A percentile compares a stretch with the other conserved stretches of the same genome.
Conservation (phyloP, 2,797 vertebrate genomes). For the Coendou prehensilis region DNA sequence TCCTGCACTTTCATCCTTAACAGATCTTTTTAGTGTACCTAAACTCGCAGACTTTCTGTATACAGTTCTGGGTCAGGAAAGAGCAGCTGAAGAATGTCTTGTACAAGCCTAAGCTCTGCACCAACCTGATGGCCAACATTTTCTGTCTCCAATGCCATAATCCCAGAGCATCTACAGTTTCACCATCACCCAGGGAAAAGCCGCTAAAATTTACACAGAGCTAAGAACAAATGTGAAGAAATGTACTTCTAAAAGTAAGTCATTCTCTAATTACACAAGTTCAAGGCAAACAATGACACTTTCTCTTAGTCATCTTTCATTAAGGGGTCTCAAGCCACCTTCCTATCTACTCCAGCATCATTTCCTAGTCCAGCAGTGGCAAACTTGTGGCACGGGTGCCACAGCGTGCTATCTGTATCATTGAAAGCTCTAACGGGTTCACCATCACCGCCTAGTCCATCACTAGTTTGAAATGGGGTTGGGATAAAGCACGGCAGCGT, state of each 20-base stretch:
- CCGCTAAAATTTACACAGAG: not conserved
- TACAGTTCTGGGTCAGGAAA: not conserved
- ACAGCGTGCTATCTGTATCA: not conserved
- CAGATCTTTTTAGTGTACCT: not conserved
- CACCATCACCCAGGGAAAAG: not conserved
- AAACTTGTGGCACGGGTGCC: not conserved
- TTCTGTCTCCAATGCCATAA: not conserved
- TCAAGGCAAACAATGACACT: not conserved
- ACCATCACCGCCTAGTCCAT: not conserved
- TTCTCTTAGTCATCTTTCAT: not conserved
- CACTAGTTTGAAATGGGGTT: not conserved
- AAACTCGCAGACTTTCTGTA: not conserved
- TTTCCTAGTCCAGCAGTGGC: not conserved
- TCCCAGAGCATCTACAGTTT: not conserved
- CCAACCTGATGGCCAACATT: not conserved
- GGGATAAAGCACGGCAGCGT: not conserved
- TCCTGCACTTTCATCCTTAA: not conserved
- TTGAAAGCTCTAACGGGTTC: not conserved
- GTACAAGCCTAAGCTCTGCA: not conserved
- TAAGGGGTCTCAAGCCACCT: not conserved
- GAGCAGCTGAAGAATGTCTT: not conserved
- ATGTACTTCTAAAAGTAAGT: conserved; percentile 25
- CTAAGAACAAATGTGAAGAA: not conserved
- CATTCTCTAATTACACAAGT: conserved; percentile 25
- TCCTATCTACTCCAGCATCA: not conserved